Percentiles rank a stretch among this genome's conserved stretches.
These are phyloP conservation scores for Phenganax marumi DNA, from an alignment of 92 coral and sea anemone genomes.

Conservation along the genomic window DNA sequence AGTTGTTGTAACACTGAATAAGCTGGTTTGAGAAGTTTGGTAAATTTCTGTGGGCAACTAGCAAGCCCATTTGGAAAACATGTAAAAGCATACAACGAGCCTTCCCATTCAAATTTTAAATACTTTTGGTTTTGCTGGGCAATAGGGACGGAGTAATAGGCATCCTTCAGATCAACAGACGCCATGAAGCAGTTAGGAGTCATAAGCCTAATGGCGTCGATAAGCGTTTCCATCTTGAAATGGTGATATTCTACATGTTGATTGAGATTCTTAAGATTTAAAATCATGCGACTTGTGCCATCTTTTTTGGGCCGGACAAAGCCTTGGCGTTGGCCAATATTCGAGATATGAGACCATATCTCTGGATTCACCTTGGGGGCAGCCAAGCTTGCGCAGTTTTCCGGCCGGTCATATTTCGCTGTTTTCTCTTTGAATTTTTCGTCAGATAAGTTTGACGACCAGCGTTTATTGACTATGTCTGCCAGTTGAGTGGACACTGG, in stretches of 20 bases:
- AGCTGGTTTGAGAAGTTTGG: too few species aligned
- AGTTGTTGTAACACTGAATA: conserved; percentile 34
- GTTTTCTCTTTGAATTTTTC: conserved; percentile 24
- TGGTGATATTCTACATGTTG: too few species aligned
- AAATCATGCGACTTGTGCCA: conserved; percentile 37
- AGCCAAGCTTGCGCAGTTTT: conserved; percentile 22
- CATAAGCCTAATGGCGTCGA: conserved; percentile 45
- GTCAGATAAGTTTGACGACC: conserved; percentile 21
- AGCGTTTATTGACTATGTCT: conserved; percentile 11
- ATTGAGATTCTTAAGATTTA: too few species aligned
- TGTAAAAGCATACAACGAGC: conserved; percentile 48
- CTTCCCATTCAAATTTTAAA: conserved; percentile 52
- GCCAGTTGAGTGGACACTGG: conserved; percentile 37
- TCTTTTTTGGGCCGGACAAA: conserved; percentile 56
- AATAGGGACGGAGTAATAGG: conserved; percentile 52
- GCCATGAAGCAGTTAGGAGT: conserved; percentile 53
- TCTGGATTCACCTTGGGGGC: conserved; percentile 42
- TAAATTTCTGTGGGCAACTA: conserved; percentile 45
- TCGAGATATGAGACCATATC: conserved; percentile 31
- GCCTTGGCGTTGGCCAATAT: conserved; percentile 39
- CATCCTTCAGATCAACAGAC: conserved; percentile 45
- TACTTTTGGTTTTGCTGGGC: conserved; percentile 44
- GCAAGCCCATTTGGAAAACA: conserved; percentile 61
- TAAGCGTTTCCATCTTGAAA: conserved; percentile 53
- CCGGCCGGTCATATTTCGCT: too few species aligned